Base-by-base conservation (phyloP, 2,888 invertebrate species). In the Melolontha melolontha region DNA sequence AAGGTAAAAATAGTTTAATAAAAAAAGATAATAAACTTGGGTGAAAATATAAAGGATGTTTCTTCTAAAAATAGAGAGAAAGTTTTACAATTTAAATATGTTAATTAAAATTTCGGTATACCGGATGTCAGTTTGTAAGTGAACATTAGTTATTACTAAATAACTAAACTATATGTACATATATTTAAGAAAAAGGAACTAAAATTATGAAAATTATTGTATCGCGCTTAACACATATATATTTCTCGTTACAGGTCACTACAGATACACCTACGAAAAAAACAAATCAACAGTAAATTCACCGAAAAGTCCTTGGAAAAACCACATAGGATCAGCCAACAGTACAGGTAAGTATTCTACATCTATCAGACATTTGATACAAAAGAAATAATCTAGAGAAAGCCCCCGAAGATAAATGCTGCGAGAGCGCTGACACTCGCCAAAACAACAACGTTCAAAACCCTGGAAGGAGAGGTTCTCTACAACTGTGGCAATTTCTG, bases 401-500 rank as follows among this genome's bases (percentile, higher is more conserved):
- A 57, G 10, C 16, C 16, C n/a, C 55, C 5, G 75, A 75, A 22
- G 78, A 79, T 17, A 78, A 78, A 72, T 40, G 69, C 44, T 73
- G 75, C 44, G 75, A 76, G 22, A 71, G 71, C 5, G 44, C 75
- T n/a, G 79, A 79, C 40, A 74, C 67, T 51, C 73, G 78, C 14
- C 59, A 59, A 66, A 68, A 69, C n/a, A 69, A 57, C 11, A 74
- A 54, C 59, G 68, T 77, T 12, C 78, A 78, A 69, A 79, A 71
- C 68, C 71, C 75, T 14, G 82, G 82, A 6, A 72, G 94, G n/a
- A 86, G 95, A 39, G 95, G 95, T 0, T 94, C 95, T 0, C 87
- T 96, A 11, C 96, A 97, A 80, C 85, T 97, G 64, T 97, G 97
- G 97, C 97, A 97, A 85, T 97, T 97, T 84, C 87, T 97, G 52